phyloP scores from a whole-genome alignment of 2,113 vertebrate species.

The Corvus moneduloides region DNA sequence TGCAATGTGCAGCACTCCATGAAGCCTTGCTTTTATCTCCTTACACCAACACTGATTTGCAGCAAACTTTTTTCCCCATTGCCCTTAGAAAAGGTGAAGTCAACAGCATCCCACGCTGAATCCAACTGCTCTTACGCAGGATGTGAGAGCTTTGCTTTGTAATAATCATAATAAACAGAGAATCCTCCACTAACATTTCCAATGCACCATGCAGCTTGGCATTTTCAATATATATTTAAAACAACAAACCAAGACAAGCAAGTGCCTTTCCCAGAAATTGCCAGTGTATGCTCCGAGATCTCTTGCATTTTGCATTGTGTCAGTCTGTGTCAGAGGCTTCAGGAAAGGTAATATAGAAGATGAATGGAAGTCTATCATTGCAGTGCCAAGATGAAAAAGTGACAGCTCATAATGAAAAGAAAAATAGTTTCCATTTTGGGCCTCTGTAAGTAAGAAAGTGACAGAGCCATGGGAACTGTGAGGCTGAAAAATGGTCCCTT shows the following conservation, averaged over 20 bases:
- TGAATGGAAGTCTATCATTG: conserved; percentile 86
- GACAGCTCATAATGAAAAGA: conserved; percentile 89
- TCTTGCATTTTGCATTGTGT: conserved; percentile 82
- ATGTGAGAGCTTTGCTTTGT: not conserved
- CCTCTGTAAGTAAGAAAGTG: conserved; percentile 86
- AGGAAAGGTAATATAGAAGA: conserved; percentile 84
- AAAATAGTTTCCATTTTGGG: conserved; percentile 90
- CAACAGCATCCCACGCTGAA: not conserved
- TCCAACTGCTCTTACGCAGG: not conserved
- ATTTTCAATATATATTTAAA: conserved; percentile 78
- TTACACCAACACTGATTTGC: not conserved
- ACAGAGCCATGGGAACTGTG: conserved; percentile 81
- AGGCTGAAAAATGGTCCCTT: conserved; percentile 81
- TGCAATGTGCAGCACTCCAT: not conserved
- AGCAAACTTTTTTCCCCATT: conserved; percentile 32
- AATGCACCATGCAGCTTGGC: not conserved
- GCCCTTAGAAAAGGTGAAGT: conserved; percentile 21
- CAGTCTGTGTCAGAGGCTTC: conserved; percentile 81
- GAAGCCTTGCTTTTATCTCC: not conserved
- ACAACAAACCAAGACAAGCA: conserved; percentile 70
- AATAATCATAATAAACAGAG: conserved; percentile 48
- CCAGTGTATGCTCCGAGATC: conserved; percentile 71
- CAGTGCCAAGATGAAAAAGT: conserved; percentile 85
- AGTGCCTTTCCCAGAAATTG: conserved; percentile 70
- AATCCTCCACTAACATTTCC: conserved; percentile 55